Evolutionary conservation across 2,797 vertebrate species (phyloP).

Genomic region (Thunnus albacares): DNA sequence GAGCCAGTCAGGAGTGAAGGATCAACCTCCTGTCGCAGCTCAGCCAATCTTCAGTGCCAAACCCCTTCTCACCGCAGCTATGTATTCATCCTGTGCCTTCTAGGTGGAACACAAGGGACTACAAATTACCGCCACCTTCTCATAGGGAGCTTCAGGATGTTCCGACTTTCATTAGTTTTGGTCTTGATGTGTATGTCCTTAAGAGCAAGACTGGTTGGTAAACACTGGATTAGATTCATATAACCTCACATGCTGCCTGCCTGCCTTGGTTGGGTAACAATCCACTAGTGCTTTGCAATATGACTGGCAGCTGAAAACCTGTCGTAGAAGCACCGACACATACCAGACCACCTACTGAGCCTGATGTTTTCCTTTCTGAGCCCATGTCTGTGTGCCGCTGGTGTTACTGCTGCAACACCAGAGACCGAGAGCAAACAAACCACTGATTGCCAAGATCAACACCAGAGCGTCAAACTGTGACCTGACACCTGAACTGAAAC

Average conservation of each 20-base stretch:
- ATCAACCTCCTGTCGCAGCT: constrained; percentile 37
- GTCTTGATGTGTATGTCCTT: constrained; percentile 15
- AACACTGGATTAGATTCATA: constrained; percentile 43
- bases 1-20: constrained; percentile 82
- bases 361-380: constrained; percentile 59
- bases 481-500: constrained; percentile 23
- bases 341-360: constrained; percentile 60
- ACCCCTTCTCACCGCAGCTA: constrained; percentile 66
- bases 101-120: constrained; percentile 63
- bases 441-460: constrained; percentile 34
- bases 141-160: constrained; percentile 19
- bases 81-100: constrained; percentile 83
- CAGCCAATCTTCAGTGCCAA: constrained; percentile 60
- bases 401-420: constrained; percentile 44
- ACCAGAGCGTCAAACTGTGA: constrained; percentile 3
- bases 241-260: constrained; percentile 43
- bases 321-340: constrained; percentile 29
- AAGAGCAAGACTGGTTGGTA: constrained; percentile 21
- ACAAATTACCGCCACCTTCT: constrained; percentile 38
- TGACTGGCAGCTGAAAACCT: constrained; percentile 49
- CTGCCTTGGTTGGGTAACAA: constrained; percentile 33
- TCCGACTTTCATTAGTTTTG: constrained; percentile 12
- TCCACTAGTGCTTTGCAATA: constrained; percentile 14
- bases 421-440: constrained; percentile 44
- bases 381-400: constrained; percentile 45